These are phyloP conservation scores for Epirrhoe alternata DNA, from an alignment of 2,888 invertebrate species.

Conservation along the genomic window DNA sequence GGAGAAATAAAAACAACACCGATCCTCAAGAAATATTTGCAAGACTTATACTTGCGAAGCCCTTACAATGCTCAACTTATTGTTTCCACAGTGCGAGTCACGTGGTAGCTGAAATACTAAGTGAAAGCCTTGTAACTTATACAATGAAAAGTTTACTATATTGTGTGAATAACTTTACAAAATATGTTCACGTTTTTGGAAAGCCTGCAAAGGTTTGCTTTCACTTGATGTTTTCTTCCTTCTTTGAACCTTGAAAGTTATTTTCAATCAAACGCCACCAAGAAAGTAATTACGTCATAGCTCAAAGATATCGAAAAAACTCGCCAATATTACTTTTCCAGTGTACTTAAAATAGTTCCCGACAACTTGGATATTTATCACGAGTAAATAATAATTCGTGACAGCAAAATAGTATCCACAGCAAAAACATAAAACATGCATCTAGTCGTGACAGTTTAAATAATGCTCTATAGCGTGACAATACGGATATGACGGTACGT, in stretches of 20 bases:
- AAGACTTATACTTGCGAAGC: slow-evolving; percentile 12
- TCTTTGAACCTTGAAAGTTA: too few species aligned
- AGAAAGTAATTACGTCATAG: too few species aligned
- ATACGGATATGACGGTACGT: slow-evolving; percentile 44
- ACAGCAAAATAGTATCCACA: background rate
- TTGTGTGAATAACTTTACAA: too few species aligned
- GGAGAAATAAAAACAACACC: slow-evolving; percentile 49
- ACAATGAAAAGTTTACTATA: background rate
- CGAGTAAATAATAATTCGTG: background rate
- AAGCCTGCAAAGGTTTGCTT: too few species aligned
- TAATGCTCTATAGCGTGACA: slow-evolving; percentile 39
- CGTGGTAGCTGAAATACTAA: background rate
- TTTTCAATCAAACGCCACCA: too few species aligned
- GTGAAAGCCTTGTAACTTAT: background rate
- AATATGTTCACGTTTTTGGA: too few species aligned
- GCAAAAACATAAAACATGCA: slow-evolving; percentile 12
- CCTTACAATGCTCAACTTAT: slow-evolving; percentile 11
- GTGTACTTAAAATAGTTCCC: too few species aligned
- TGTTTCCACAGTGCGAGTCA: background rate
- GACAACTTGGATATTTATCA: too few species aligned
- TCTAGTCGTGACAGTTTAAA: slow-evolving; percentile 38
- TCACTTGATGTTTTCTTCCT: too few species aligned
- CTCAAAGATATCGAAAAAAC: too few species aligned
- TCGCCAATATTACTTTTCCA: too few species aligned
- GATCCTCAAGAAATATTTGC: slow-evolving; percentile 45